Conservation (phyloP, 2,797 vertebrate species). For the Setipinna tenuifilis region DNA sequence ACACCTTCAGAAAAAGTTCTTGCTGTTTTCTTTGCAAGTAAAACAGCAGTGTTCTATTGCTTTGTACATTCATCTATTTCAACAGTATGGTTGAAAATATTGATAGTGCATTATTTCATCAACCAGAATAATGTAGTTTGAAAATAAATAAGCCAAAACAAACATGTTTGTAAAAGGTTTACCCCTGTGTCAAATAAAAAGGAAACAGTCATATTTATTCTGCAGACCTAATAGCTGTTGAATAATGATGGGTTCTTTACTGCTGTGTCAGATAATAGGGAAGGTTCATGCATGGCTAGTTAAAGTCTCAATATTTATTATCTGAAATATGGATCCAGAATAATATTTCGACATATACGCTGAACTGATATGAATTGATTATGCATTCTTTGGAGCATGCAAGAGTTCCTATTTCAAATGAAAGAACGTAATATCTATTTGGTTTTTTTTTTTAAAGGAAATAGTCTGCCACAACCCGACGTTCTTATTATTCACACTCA, state of each 20-base stretch:
- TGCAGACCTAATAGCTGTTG: too few relatives aligned
- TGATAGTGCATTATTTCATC: background rate
- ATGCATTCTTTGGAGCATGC: background rate
- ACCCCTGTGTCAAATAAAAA: too few relatives aligned
- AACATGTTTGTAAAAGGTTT: background rate
- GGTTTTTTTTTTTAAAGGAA: background rate
- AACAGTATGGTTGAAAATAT: background rate
- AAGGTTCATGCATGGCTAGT: background rate
- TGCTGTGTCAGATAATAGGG: background rate
- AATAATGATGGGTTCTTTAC: background rate
- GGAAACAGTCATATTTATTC: too few relatives aligned
- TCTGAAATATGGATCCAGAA: conserved; percentile 11
- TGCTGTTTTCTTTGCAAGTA: background rate
- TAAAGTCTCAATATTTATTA: background rate
- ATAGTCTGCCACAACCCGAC: background rate
- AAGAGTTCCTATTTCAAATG: background rate
- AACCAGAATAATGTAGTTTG: background rate
- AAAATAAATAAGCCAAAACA: background rate
- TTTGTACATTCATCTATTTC: background rate
- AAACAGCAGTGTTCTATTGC: background rate
- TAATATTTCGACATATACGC: background rate
- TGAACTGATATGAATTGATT: background rate
- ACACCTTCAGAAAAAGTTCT: background rate
- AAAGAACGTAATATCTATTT: background rate
- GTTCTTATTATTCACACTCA: conserved; percentile 31